phyloP scores from a whole-genome alignment of 2,113 vertebrate genomes.

The Urocynchramus pylzowi region DNA sequence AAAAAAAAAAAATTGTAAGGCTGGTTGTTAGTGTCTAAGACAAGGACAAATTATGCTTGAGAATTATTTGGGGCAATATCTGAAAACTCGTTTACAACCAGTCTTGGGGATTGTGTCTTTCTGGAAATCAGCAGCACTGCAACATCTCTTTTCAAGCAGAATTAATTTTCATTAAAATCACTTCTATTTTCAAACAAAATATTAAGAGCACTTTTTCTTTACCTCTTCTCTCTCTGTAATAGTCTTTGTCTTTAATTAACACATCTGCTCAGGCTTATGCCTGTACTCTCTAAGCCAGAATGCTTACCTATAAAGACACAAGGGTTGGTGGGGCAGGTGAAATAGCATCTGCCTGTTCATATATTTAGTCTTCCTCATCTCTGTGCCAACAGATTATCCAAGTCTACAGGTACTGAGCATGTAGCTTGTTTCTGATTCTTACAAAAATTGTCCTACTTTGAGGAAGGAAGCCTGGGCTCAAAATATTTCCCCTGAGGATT shows the following conservation, averaged over 20 bases:
- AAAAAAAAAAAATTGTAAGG: neutral
- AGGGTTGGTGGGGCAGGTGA: neutral
- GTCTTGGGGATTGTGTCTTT: neutral
- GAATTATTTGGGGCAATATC: neutral
- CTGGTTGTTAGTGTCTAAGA: neutral
- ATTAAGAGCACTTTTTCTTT: neutral
- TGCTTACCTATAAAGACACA: neutral
- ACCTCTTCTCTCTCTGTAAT: neutral
- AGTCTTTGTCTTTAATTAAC: neutral
- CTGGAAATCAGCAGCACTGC: neutral
- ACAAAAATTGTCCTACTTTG: conserved; percentile 1
- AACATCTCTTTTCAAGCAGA: neutral
- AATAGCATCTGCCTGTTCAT: neutral
- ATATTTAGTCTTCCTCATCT: neutral
- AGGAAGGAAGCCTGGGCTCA: neutral
- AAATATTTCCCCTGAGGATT: neutral
- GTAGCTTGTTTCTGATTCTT: neutral
- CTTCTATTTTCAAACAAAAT: neutral
- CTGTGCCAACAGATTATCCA: neutral
- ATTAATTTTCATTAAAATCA: neutral
- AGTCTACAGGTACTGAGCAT: neutral
- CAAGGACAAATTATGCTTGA: neutral
- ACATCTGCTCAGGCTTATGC: neutral
- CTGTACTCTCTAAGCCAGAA: neutral
- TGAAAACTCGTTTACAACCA: neutral